Evolutionary conservation across 2,113 vertebrate species (phyloP).

Genomic region (Dicrurus megarhynchus): DNA sequence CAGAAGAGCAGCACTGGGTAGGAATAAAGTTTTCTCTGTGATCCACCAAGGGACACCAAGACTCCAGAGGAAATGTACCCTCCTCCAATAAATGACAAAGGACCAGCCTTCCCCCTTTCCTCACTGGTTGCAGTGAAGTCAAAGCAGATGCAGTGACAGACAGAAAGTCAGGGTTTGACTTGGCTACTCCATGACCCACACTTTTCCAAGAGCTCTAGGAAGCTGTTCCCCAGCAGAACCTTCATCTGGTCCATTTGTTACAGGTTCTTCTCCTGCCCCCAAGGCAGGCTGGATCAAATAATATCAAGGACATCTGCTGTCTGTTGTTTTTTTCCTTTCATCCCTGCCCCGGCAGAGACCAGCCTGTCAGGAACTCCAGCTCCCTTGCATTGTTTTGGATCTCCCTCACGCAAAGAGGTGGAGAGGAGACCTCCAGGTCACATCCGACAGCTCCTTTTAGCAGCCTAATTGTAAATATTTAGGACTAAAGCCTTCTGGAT

Average conservation of each 20-base stretch:
- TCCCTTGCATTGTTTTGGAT: constrained; percentile 3
- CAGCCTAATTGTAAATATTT: neutral
- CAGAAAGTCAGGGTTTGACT: neutral
- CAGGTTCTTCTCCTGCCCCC: neutral
- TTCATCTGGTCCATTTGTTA: neutral
- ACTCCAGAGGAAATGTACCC: neutral
- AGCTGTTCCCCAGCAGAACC: neutral
- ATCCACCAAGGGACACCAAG: neutral
- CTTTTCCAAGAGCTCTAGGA: neutral
- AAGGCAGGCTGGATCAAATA: neutral
- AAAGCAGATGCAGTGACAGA: neutral
- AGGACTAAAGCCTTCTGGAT: constrained; percentile 39
- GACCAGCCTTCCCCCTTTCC: neutral
- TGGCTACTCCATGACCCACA: neutral
- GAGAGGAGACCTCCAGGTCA: constrained; percentile 1
- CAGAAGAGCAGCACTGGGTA: neutral
- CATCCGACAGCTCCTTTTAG: neutral
- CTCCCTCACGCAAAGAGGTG: neutral
- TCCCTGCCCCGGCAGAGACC: neutral
- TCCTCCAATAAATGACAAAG: neutral
- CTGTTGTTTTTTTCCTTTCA: neutral
- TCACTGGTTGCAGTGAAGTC: neutral
- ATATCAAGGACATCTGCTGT: constrained; percentile 2
- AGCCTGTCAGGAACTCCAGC: neutral
- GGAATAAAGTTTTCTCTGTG: neutral